Base-by-base conservation (phyloP, 2,888 invertebrate genomes). In the Nephrocerus scutellatus region DNA sequence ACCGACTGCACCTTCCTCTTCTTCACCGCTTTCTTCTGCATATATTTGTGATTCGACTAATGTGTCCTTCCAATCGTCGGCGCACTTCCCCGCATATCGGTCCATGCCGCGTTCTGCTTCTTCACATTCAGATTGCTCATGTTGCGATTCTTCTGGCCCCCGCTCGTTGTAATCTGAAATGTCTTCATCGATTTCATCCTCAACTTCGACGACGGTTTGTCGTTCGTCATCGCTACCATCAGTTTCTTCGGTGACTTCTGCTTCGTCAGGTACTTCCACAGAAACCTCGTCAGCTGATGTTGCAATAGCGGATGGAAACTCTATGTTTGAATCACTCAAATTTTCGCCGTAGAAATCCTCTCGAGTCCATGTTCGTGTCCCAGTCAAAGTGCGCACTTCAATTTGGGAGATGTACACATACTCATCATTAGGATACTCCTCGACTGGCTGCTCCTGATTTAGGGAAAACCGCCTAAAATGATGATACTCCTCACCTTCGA, bases 401-500 rank as follows among this genome's bases (percentile, higher is more conserved):
- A 63, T 52, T 30, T 66, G 54, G 1, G 65, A 58, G 14, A 63
- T 49, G 28, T 51, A 67, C 2, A 61, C 48, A 22, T 51, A 63
- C 10, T 55, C 63, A 30, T 60, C 61, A 14, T 38, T 51, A 0
- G 64, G 67, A 49, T 67, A 67, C 37, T 65, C 59, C 36, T 67
- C 66, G 1, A 56, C 46, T 1, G 56, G 62, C 16, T 53, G 50
- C 33, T 65, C 66, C 44, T 65, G 66, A 5, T 58, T 55, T 15
- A 67, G 41, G 0, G 66, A 67, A 29, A 55, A 68, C 23, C 68
- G 55, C 2, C 68, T 47, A 37, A 55, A 63, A 36, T 68, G 68
- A 50, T 68, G 68, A 47, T 68, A 68, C 19, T 68, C 66, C 18
- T 68, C 68, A 0, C 60, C 60, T 6, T 68, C 68, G n/a, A 67